Base-by-base conservation (phyloP, 1,140 invertebrate genomes). In the Bombus fervidus region DNA sequence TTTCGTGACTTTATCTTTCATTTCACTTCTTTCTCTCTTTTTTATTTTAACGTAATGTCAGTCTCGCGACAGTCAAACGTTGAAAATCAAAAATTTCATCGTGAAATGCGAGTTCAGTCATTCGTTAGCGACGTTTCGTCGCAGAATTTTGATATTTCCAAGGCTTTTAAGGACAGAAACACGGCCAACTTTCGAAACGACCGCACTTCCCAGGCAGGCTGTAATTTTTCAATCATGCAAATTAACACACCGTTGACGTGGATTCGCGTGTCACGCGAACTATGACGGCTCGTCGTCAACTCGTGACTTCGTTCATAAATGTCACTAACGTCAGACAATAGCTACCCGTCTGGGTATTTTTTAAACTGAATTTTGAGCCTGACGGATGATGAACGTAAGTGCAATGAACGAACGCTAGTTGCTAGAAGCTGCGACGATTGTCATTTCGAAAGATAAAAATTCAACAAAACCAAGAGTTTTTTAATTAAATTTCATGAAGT, bases 141-240 rank as follows among this genome's bases (percentile, higher is more conserved):
- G n/a, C 62, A 5, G 18, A 47, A 3, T 39, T 34, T 34, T 37
- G 76, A 43, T 66, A 78, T 66, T 34, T 43, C 25, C n/a, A n/a
- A 43, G 37, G 59, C 76, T 78, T 78, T 66, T 25, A 78, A 28
- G 57, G 9, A 2, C n/a, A 62, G 41, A 68, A 47, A 57, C 47
- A 37, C 25, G 25, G 68, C 13, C 9, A 28, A 64, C 18, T 37
- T 28, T 41, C 25, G 43, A 5, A 18, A 6, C 8, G 15, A 57
- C 74, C 43, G 25, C 81, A 28, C 22, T 41, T 13, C 6, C 22
- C 53, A 18, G 31, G 4, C 43, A 28, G n/a, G 34, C 22, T 28
- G 74, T 69, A 53, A 68, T 84, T 84, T 84, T 84, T 84, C 82
- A 79, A 79, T 84, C 82, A 79, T 84, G 82, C 28, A 84, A 84